A percentile compares a stretch with the other conserved stretches of the same genome.
These are phyloP conservation scores for Intellagama lesueurii DNA, from an alignment of 2,797 vertebrate genomes.

Conservation along the genomic window DNA sequence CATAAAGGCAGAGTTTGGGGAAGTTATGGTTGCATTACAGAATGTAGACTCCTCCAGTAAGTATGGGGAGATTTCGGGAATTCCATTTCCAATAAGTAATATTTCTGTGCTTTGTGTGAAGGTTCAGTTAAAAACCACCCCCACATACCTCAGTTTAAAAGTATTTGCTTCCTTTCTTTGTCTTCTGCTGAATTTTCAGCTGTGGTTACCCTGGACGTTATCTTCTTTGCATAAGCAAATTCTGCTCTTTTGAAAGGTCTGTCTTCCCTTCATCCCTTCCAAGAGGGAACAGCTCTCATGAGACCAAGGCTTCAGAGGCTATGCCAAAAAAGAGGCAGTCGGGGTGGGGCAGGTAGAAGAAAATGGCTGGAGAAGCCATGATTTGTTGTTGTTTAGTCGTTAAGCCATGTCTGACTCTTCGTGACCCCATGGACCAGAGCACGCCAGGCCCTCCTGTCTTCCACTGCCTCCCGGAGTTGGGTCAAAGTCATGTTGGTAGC, in stretches of 20 bases:
- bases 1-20: background rate
- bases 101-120: background rate
- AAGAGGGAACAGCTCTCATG: background rate
- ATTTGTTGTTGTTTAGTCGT: too few relatives aligned
- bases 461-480: too few relatives aligned
- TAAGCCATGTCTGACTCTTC: too few relatives aligned
- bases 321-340: background rate
- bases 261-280: too few relatives aligned
- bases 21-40: background rate
- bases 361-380: too few relatives aligned
- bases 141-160: too few relatives aligned
- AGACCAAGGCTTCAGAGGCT: background rate
- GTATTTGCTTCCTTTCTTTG: background rate
- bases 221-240: background rate
- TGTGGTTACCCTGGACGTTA: background rate
- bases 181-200: background rate
- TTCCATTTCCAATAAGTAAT: background rate
- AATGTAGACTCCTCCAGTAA: background rate
- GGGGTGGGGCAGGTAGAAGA: too few relatives aligned
- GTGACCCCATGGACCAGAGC: too few relatives aligned
- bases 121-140: background rate
- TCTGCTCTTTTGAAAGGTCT: background rate
- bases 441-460: too few relatives aligned
- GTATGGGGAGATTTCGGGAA: background rate
- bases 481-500: too few relatives aligned